phyloP scores from a whole-genome alignment of 1,140 invertebrate species.

The Drosophila baimaii region DNA sequence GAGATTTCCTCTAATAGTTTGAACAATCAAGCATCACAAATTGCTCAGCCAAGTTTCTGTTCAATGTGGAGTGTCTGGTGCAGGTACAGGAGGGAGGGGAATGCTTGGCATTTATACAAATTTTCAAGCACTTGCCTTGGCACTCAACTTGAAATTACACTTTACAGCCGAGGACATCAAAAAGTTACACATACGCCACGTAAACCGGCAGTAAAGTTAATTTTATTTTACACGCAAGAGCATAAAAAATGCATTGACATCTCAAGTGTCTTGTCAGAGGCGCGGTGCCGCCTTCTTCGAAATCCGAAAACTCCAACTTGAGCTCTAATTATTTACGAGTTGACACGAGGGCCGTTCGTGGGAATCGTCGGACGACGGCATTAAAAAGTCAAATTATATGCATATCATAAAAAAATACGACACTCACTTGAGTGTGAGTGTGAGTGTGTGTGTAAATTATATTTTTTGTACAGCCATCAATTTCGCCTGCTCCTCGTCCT shows the following conservation, averaged over 20 bases:
- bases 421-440: conserved; percentile 40
- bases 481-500: background rate
- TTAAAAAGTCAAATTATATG: conserved; percentile 64
- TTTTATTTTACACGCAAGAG: conserved; percentile 34
- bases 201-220: conserved; percentile 42
- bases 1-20: conserved; percentile 14
- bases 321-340: conserved; percentile 76
- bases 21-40: background rate
- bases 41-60: background rate
- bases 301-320: conserved; percentile 20
- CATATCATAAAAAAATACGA: conserved; percentile 69
- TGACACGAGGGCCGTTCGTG: conserved; percentile 11
- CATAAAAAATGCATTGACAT: conserved; percentile 45
- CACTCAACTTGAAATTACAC: conserved; percentile 25
- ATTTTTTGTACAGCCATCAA: conserved; percentile 21
- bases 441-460: conserved; percentile 29
- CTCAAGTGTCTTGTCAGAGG: conserved; percentile 47
- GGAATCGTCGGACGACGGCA: conserved; percentile 10
- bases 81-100: background rate
- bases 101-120: conserved; percentile 11
- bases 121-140: conserved; percentile 31
- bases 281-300: conserved; percentile 6
- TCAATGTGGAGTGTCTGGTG: too few relatives aligned
- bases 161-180: conserved; percentile 40
- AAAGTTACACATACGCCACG: conserved; percentile 47